Conservation (phyloP, 2,888 invertebrate species). For the Oxycera nigricornis region DNA sequence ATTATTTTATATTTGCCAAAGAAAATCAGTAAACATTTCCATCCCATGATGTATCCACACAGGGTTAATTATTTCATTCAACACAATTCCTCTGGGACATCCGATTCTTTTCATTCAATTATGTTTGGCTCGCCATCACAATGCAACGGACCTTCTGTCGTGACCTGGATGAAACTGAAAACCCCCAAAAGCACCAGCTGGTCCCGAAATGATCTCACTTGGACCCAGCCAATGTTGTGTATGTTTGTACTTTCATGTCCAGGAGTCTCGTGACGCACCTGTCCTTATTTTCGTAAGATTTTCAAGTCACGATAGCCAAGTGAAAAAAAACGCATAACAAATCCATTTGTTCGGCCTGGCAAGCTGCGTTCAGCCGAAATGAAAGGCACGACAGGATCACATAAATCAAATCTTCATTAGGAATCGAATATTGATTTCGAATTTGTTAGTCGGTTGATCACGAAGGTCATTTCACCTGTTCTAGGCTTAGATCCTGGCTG, state of each 20-base stretch:
- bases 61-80: no score
- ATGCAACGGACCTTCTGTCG: no score
- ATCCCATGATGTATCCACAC: no score
- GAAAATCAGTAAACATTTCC: no score
- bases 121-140: no score
- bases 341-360: neutral
- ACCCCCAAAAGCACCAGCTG: constrained; percentile 2
- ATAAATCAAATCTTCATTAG: constrained; percentile 24
- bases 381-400: neutral
- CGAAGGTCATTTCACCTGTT: neutral
- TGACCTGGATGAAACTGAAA: neutral
- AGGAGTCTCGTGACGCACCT: constrained; percentile 21
- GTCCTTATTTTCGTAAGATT: constrained; percentile 28
- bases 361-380: neutral
- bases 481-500: neutral
- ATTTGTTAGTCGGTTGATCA: neutral
- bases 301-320: neutral
- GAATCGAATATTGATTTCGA: neutral
- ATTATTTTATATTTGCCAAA: no score
- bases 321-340: neutral
- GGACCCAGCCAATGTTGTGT: neutral
- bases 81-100: no score
- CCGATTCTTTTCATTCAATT: no score
- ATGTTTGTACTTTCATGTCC: neutral
- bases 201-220: neutral